Evolutionary conservation across 2,113 vertebrate genomes (phyloP), one percentile per base, ranked within the genome.

Genomic region (Apus apus): DNA sequence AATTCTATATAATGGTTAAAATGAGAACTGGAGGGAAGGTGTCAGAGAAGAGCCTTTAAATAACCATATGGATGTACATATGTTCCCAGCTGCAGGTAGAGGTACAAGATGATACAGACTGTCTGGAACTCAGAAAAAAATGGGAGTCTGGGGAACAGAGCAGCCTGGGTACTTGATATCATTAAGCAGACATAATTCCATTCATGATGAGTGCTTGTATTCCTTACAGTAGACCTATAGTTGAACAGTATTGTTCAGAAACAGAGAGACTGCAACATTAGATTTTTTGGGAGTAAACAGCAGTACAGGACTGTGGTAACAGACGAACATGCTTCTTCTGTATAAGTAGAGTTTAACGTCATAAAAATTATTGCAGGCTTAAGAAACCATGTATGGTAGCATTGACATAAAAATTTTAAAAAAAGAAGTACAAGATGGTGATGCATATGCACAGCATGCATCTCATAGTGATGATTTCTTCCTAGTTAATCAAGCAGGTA

Each of bases 321-420:
- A 62, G 29, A 21, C 9, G 5, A 51, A 58, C 2, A 12, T 4
- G 8, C 16, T 27, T 84, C 16, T 26, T 30, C 3, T 0, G 1
- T 48, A 5, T 50, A 15, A 6, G 3, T 61, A 16, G 13, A 40
- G 14, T 38, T 75, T 38, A 71, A 56, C 50, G 20, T 1, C n/a
- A 48, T 6, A 3, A 30, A 38, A 88, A 54, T 36, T 58, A n/a
- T 17, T 61, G 20, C 14, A 43, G 64, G 43, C 3, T 43, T 88
- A 60, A 68, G 29, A 50, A 89, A 29, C 21, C 58, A 6, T 50
- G 23, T 22, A 22, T 26, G 8, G 30, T 22, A 71, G 6, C 10
- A 81, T 9, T 46, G 34, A 30, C 29, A 51, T 32, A 20, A 11
- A 34, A 78, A 70, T 38, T 38, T 38, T 38, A 8, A 30, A 78